Base-by-base conservation (phyloP, 2,797 vertebrate species). In the Cichlasoma orientale region DNA sequence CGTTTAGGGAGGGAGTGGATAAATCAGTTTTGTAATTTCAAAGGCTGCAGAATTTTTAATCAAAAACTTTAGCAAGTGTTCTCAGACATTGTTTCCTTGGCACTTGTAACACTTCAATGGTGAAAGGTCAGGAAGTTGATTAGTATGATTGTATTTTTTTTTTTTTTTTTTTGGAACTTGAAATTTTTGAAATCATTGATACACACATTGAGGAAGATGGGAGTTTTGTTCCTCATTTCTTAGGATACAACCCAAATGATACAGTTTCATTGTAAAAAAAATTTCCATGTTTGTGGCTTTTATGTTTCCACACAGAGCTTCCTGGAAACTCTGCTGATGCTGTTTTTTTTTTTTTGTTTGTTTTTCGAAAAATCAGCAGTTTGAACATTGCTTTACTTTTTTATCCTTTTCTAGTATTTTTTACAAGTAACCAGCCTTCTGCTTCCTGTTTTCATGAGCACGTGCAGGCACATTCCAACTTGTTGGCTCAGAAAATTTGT, bases 31-130 rank as follows among this genome's bases (percentile, higher is more conserved):
- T 44, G 16, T 66, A 47, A 47, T 23, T 44, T 27, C 23, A 66
- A 47, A 66, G 61, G 61, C 2, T 2, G 7, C 38, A 27, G 41
- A 27, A 47, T 27, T 66, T 66, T 47, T 9, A 66, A 16, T 66
- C 9, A 16, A 27, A 4, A 66, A 66, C 27, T 66, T 47, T 3
- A 2, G 0, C 0, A 47, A 0, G 3, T 23, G 47, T 50, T 25
- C 41, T 25, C 5, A 12, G 3, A 47, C 23, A 50, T 68, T 29
- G 1, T 1, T 66, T 44, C 44, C 59, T 66, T 66, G 41, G 41
- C 3, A 16, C 21, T 25, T 63, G 38, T 7, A 63, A 36, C 21
- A 6, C 36, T 23, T 23, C 0, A 13, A 63, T 44, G 1, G 14
- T 0, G 59, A 44, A 63, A 63, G 21, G 23, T 29, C 44, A 18